phyloP scores from a whole-genome alignment of 1,140 invertebrate species.

The Apis florea region DNA sequence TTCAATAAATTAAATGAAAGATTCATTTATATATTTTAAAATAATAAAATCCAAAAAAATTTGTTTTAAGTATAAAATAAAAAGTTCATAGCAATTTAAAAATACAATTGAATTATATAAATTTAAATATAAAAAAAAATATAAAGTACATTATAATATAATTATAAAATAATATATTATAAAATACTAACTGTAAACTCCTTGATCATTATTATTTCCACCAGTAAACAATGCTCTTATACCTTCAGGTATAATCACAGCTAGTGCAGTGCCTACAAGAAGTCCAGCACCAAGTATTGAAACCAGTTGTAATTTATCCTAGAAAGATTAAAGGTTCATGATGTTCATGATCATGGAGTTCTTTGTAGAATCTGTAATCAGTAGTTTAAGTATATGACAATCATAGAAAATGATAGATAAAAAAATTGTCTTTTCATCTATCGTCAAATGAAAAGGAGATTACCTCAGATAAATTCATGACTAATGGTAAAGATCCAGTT shows the following conservation, averaged over 20 bases:
- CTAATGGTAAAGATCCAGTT: conserved; percentile 95
- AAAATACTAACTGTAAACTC: conserved; percentile 48
- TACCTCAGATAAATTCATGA: conserved; percentile 97
- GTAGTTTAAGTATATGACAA: conserved; percentile 42
- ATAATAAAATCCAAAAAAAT: no score
- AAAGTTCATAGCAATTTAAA: no score
- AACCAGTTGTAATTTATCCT: conserved; percentile 96
- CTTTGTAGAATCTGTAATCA: conserved; percentile 51
- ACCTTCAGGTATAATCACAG: conserved; percentile 99
- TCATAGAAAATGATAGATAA: conserved; percentile 41
- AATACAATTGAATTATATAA: not conserved
- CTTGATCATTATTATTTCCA: conserved; percentile 37
- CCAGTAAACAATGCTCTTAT: conserved; percentile 89
- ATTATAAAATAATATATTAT: not conserved
- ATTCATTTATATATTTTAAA: no score
- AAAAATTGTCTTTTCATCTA: conserved; percentile 26
- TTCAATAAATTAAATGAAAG: no score
- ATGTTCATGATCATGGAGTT: conserved; percentile 49
- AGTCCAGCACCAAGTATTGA: conserved; percentile 98
- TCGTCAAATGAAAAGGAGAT: conserved; percentile 54
- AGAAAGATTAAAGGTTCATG: conserved; percentile 72
- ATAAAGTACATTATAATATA: not conserved
- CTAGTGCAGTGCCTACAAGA: conserved; percentile 97
- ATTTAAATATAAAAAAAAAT: not conserved
- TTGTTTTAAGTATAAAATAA: no score